Percentiles rank a stretch among this genome's conserved stretches.
Conservation (phyloP, 1,140 invertebrate genomes). For the Ectropis grisescens region DNA sequence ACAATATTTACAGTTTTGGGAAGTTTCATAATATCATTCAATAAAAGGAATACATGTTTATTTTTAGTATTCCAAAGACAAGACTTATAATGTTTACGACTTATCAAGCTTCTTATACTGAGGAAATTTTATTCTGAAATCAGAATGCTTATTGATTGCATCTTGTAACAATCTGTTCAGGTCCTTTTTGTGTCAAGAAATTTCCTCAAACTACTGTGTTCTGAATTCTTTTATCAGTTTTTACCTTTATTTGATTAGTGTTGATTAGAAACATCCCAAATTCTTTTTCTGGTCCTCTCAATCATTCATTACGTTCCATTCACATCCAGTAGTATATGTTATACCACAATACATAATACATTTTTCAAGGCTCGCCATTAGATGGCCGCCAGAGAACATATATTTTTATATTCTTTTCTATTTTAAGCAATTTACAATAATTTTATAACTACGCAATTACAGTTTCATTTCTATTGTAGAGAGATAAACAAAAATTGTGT, state of each 20-base stretch:
- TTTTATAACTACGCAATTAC: slow-evolving; percentile 19
- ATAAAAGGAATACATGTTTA: no score
- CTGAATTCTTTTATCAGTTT: no score
- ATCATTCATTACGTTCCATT: slow-evolving; percentile 33
- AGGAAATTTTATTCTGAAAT: slow-evolving; percentile 1
- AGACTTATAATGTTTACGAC: no score
- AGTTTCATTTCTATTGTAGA: slow-evolving; percentile 7
- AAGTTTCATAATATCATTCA: no score
- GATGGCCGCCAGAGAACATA: slow-evolving; percentile 23
- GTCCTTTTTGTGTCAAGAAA: no score
- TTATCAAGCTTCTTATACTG: no score
- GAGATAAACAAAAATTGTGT: neutral
- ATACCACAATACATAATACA: slow-evolving; percentile 23
- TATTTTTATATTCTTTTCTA: slow-evolving; percentile 16
- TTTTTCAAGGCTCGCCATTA: slow-evolving; percentile 25
- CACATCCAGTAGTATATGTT: no score
- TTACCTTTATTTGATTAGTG: no score
- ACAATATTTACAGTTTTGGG: slow-evolving; percentile 30
- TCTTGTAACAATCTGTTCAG: no score
- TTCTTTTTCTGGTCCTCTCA: slow-evolving; percentile 27
- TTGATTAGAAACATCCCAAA: slow-evolving; percentile 7
- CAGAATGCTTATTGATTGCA: neutral
- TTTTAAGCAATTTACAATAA: slow-evolving; percentile 33
- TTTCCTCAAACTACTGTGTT: no score
- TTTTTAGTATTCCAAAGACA: no score